Evolutionary conservation across 2,797 vertebrate species (phyloP), one percentile per base, ranked within the genome.

Genomic region (Hybognathus amarus): DNA sequence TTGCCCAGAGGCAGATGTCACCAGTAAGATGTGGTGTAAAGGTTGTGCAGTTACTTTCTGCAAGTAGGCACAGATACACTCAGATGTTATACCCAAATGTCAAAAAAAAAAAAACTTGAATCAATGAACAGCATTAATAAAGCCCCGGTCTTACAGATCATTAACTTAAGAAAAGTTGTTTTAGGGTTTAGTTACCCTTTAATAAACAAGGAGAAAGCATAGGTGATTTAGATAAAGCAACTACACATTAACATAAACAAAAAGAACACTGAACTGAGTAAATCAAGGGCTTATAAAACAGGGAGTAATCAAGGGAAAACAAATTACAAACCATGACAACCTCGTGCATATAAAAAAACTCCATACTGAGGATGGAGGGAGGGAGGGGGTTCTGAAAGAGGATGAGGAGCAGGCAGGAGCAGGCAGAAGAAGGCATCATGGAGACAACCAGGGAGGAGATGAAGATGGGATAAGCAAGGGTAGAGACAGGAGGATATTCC

Each of bases 1-100:
- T 83, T 88, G 74, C 84, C 84, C 69, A 22, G 40, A 83, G 82
- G 85, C 52, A 15, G 54, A 18, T 69, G 63, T 63, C 63, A 8
- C 63, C 10, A 20, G 47, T 27, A 27, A 80, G 68, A 86, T 70
- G 74, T 45, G 40, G 56, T 11, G 7, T 71, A 74, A 82, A 85
- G 50, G 76, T 68, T 82, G 74, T 52, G 56, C 70, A 30, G 69
- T 47, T 71, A 38, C 76, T 82, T 47, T 17, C 33, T 24, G 13
- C 22, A 47, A 47, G 54, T 12, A 40, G 54, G 52, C 38, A 64
- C 30, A 54, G 36, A 18, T 59, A 47, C 36, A 36, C 36, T 36
- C 36, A 36, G 36, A 36, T 36, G 36, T 36, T 6, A 36, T 36
- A 36, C 36, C 36, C 11, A 45, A 45, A 45, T 45, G 42, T 45